Evolutionary conservation across 1,140 invertebrate species (phyloP), one percentile per base, ranked within the genome.

Genomic region (Apolygus lucorum): DNA sequence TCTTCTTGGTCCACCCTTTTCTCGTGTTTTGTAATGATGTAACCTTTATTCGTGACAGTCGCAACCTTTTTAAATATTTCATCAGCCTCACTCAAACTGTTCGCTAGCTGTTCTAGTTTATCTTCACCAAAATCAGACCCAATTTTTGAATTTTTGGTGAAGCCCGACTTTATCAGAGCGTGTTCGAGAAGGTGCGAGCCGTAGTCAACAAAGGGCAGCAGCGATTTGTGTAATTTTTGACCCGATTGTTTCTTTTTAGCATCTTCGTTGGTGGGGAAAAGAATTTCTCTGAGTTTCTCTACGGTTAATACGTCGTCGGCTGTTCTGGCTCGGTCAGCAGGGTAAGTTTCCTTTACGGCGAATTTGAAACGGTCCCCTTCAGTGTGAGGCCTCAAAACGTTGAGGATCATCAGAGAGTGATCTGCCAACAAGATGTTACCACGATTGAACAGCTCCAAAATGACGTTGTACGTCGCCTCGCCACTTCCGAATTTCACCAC

Each of bases 351-450:
- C 76, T 86, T 87, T 0, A 98, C 93, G 69, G 90, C 90, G 86
- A 97, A 93, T 74, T 88, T 89, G 73, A 71, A 76, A 76, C 73
- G 29, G 72, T 26, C 26, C 52, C 91, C 92, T 80, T 97, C 95
- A 14, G 90, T 92, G 75, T 98, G 89, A 0, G 95, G 94, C 63
- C 98, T 82, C 1, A 99, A 79, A 49, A 99, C 89, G 82, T 97
- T 95, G 0, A 99, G 81, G 74, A 98, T 99, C 0, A 84, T 91
- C 81, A 92, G 90, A 70, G 96, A 87, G 79, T 86, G 82, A 82
- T 99, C 97, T 24, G 96, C 96, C 0, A 99, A 81, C 66, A 99
- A 84, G 63, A 99, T 90, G 79, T 99, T 99, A 70, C 98, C 98
- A 67, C 92, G 84, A 82, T 99, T 96, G 79, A 98, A 99, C 0